Base-by-base conservation (phyloP, 2,888 invertebrate genomes). In the Thalpophila matura region DNA sequence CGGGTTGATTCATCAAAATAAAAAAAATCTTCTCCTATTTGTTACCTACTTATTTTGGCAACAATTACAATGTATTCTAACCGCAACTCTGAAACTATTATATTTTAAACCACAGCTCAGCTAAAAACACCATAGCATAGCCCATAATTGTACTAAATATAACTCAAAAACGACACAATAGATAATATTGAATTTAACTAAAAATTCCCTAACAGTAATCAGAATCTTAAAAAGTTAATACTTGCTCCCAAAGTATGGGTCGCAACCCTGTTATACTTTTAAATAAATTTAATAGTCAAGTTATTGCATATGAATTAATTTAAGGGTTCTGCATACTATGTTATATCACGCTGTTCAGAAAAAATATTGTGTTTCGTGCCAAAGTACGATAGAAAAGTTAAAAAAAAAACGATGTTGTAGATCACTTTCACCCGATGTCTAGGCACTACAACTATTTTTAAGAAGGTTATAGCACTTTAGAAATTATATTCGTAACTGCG, bases 191-290 rank as follows among this genome's bases (percentile, higher is more conserved):
- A 58, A 67, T 26, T 35, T 65, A 74, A 82, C 77, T 18, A 26
- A 22, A 29, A 80, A 81, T 83, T 89, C 86, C 86, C 65, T 26
- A 85, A 86, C 88, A 89, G 86, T 87, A 86, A 87, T 85, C 81
- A 14, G 14, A 46, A 9, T 7, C 3, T 77, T 24, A 10, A 71
- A 53, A 69, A 59, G 65, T 70, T 74, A 80, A 83, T 83, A 84
- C 79, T 35, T 14, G 55, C 26, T 59, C 7, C 22, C 35, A 73
- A n/a, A 73, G 79, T 79, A 70, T 70, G 57, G 55, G 65, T 54
- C 54, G 70, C 68, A 76, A 73, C 76, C 78, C 68, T 72, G 43
- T 67, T 81, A 80, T 76, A 74, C 72, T 78, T 79, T 83, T 67
- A 77, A 83, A 81, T 75, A 81, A 82, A 79, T 79, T 80, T 33